A percentile compares a stretch with the other conserved stretches of the same genome.
Conservation (phyloP, 92 coral and sea anemone species). For the Nematostella vectensis region DNA sequence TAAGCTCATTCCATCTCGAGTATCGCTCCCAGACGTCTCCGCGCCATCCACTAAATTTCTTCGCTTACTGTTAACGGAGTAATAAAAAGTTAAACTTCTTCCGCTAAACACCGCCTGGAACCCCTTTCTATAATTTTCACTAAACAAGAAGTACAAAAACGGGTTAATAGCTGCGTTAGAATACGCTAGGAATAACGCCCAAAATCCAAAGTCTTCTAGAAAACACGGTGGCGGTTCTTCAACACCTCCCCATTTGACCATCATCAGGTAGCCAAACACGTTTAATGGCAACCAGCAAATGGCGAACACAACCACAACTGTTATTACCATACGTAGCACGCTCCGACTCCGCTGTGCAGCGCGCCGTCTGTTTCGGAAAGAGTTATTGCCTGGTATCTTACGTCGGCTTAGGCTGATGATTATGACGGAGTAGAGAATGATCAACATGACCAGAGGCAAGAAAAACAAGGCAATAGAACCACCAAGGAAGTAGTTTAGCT, state of each 20-base stretch:
- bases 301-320: slow-evolving; percentile 46
- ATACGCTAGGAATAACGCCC: slow-evolving; percentile 45
- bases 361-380: slow-evolving; percentile 30
- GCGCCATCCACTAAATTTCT: slow-evolving; percentile 16
- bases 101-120: slow-evolving; percentile 21
- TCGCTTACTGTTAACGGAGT: slow-evolving; percentile 11
- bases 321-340: slow-evolving; percentile 47
- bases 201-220: slow-evolving; percentile 8
- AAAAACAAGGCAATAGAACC: slow-evolving; percentile 32
- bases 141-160: slow-evolving; percentile 40
- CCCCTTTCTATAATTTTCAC: slow-evolving; percentile 53
- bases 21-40: slow-evolving; percentile 15
- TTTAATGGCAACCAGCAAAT: slow-evolving; percentile 54
- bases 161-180: slow-evolving; percentile 47
- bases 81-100: slow-evolving; percentile 2
- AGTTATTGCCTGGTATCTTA: slow-evolving; percentile 48
- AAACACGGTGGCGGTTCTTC: slow-evolving; percentile 13
- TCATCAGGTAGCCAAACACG: slow-evolving; percentile 17
- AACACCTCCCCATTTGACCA: slow-evolving; percentile 15
- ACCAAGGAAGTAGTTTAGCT: slow-evolving; percentile 10
- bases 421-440: slow-evolving; percentile 23
- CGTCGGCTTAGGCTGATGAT: slow-evolving; percentile 20
- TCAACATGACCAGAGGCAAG: slow-evolving; percentile 29
- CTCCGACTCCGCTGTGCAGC: slow-evolving; percentile 41
- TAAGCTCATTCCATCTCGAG: slow-evolving; percentile 16